Evolutionary conservation across 2,888 invertebrate genomes (phyloP), one percentile per base, ranked within the genome.

Genomic region (Axea sp.): DNA sequence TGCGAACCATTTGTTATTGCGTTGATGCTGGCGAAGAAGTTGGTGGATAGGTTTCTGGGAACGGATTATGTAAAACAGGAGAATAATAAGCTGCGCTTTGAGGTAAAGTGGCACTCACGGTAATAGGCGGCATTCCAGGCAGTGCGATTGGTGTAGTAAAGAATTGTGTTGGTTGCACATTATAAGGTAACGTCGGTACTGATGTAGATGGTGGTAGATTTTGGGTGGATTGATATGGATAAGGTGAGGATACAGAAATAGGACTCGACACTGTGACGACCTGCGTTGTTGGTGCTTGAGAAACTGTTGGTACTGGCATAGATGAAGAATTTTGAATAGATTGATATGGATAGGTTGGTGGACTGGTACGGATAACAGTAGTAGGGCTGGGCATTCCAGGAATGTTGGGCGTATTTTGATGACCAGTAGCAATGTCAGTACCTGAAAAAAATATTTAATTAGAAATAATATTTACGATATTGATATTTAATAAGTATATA

Each of bases 111-210:
- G 93, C 92, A 79, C 93, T 93, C 7, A 94, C 94, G 9, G 93
- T 94, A 74, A 94, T 92, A 6, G 94, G 93, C 11, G 94, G 94
- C 93, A 94, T 93, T 24, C 94, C 94, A 15, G 93, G 94, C 76
- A 94, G 87, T 7, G 92, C 91, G 35, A 93, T 91, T 0, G 93
- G 93, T 0, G 93, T 93, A 19, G 92, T 91, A 8, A 93, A 90
- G 0, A 87, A 59, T 19, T 85, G 82, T 11, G 85, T 76, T 28
- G 83, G 82, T 55, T 81, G 76, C 53, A 78, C 59, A 37, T 80
- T 78, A 12, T 77, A 80, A 7, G 88, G 86, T 81, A 84, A 79
- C 7, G 84, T 84, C 24, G 88, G 80, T 8, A 86, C 81, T 1
- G 79, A 78, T 1, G 71, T 76, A 81, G 76, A 69, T 76, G 80